These are phyloP conservation scores for Camelus dromedarius DNA, from an alignment of 2,113 vertebrate genomes.

Conservation along the genomic window DNA sequence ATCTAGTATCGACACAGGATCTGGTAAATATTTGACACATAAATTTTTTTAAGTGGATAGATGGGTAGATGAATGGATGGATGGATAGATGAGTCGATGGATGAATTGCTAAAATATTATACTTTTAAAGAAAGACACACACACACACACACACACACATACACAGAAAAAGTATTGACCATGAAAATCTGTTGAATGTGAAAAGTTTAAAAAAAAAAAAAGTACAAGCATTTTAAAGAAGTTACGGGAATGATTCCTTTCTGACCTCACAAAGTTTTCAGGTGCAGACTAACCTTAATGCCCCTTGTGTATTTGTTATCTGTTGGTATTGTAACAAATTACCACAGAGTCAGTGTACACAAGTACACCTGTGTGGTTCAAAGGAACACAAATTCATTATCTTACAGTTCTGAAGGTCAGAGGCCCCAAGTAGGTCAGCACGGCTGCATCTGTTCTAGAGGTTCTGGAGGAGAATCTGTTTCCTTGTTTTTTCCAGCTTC, in stretches of 20 bases:
- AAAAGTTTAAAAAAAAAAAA: neutral
- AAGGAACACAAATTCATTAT: neutral
- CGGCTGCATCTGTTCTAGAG: neutral
- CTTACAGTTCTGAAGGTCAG: neutral
- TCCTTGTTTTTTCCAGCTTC: neutral
- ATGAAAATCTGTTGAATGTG: neutral
- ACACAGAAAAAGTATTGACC: neutral
- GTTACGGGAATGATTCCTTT: neutral
- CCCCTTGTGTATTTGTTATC: neutral
- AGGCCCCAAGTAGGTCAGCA: neutral
- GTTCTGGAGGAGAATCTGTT: neutral
- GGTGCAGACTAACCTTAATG: neutral
- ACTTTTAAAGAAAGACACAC: neutral
- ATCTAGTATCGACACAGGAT: neutral
- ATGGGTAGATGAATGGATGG: neutral
- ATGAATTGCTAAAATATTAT: neutral
- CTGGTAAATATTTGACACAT: neutral
- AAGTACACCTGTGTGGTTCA: too few species aligned
- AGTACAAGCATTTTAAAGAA: neutral
- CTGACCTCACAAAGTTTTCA: neutral
- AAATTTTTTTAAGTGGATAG: neutral
- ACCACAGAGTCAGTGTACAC: neutral
- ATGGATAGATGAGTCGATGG: neutral
- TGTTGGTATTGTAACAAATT: neutral
- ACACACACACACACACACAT: neutral